phyloP scores from a whole-genome alignment of 2,888 invertebrate genomes.

The Drosophila dives region DNA sequence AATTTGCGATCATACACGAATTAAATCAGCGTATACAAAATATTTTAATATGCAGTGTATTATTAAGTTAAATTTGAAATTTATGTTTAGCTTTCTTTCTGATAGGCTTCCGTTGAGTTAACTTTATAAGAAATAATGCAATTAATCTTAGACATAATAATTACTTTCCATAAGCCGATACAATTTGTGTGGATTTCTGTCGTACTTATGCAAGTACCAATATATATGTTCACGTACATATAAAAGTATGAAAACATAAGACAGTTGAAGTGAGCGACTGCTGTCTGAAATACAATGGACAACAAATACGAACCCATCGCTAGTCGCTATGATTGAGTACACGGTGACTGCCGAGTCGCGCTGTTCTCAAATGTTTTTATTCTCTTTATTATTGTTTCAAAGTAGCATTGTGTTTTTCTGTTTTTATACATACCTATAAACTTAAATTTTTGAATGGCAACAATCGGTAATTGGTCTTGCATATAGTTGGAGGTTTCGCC shows the following conservation, averaged over 20 bases:
- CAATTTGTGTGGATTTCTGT: not conserved
- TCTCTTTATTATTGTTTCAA: slow-evolving; percentile 22
- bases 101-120: not conserved
- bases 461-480: not conserved
- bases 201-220: not conserved
- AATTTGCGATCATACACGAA: not conserved
- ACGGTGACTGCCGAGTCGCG: slow-evolving; percentile 3
- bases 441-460: not conserved
- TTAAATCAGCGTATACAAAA: not conserved
- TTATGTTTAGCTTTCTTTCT: not conserved
- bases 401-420: not conserved
- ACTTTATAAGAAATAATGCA: not conserved
- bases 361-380: slow-evolving; percentile 21
- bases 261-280: not conserved
- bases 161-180: not conserved
- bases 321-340: slow-evolving; percentile 11
- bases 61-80: not conserved
- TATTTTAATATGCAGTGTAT: not conserved
- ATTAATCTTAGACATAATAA: not conserved
- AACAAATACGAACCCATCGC: slow-evolving; percentile 26
- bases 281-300: not conserved
- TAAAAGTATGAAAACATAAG: not conserved
- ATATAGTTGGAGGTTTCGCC: not conserved
- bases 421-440: not conserved
- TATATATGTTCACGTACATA: not conserved